These are phyloP conservation scores for Ennomos quercinarius DNA, from an alignment of 2,888 invertebrate genomes.

Conservation along the genomic window DNA sequence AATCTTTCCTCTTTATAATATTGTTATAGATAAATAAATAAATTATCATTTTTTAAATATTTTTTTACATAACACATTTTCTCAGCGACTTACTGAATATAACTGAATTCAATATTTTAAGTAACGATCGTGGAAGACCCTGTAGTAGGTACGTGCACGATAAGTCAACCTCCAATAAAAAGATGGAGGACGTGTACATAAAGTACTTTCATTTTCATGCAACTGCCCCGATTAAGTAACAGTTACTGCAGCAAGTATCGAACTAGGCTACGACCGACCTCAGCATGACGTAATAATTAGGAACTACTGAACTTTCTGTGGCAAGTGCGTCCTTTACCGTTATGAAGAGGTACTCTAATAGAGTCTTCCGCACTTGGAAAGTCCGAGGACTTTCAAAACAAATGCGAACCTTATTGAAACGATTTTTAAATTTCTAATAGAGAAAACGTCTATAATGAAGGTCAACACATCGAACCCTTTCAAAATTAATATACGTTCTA, in stretches of 20 bases:
- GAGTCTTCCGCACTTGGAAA: slow-evolving; percentile 31
- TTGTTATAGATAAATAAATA: too few species aligned
- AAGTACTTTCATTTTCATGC: slow-evolving; percentile 18
- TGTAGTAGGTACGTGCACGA: too few species aligned
- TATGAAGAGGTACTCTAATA: slow-evolving; percentile 20
- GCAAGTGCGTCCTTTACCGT: slow-evolving; percentile 31
- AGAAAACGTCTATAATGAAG: slow-evolving; percentile 6
- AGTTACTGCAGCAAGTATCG: slow-evolving; percentile 3
- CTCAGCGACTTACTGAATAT: too few species aligned
- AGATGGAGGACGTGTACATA: too few species aligned
- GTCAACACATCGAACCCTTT: slow-evolving; percentile 1
- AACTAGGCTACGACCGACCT: slow-evolving; percentile 9
- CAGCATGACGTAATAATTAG: slow-evolving; percentile 14
- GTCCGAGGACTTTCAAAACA: background rate
- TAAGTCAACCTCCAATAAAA: too few species aligned
- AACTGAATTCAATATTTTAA: too few species aligned
- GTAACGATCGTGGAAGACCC: too few species aligned
- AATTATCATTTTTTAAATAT: too few species aligned
- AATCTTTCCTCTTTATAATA: too few species aligned
- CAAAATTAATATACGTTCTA: too few species aligned
- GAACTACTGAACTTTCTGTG: slow-evolving; percentile 4
- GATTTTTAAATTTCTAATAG: slow-evolving; percentile 15
- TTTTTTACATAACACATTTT: too few species aligned
- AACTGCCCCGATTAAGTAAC: slow-evolving; percentile 14
- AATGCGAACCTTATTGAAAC: slow-evolving; percentile 10